Percentiles rank a stretch among this genome's conserved stretches.
These are phyloP conservation scores for Drosophila flavopinicola DNA, from an alignment of 2,888 invertebrate species.

Conservation along the genomic window DNA sequence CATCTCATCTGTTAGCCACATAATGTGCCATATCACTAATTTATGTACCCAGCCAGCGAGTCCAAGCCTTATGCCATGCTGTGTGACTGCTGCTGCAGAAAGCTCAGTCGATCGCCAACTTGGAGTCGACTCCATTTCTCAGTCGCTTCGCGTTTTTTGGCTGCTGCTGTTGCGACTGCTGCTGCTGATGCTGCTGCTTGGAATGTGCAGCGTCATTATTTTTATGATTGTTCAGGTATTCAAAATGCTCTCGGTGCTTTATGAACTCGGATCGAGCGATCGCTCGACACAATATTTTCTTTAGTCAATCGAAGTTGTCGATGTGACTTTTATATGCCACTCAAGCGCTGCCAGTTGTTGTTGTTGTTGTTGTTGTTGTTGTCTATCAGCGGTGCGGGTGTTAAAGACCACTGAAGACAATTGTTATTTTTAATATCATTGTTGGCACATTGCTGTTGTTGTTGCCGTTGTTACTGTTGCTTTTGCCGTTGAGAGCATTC, in stretches of 20 bases:
- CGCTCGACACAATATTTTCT: constrained; percentile 70
- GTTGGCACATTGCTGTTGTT: constrained; percentile 65
- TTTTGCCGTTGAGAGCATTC: constrained; percentile 59
- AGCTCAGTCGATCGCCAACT: constrained; percentile 42
- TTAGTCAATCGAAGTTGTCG: constrained; percentile 79
- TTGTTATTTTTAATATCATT: constrained; percentile 78
- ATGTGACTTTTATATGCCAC: constrained; percentile 77
- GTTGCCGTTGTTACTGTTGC: constrained; percentile 33
- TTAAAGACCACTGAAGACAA: constrained; percentile 81
- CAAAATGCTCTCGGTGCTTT: constrained; percentile 73
- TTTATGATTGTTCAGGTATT: constrained; percentile 82
- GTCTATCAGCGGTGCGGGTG: constrained; percentile 81
- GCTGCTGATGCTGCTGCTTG: constrained; percentile 55
- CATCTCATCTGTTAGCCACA: constrained; percentile 15
- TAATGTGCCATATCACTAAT: constrained; percentile 80
- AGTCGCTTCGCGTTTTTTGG: constrained; percentile 21
- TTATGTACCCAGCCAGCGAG: constrained; percentile 50
- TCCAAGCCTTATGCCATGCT: constrained; percentile 36
- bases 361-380: constrained; percentile 45
- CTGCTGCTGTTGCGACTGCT: constrained; percentile 20
- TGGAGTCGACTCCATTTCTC: constrained; percentile 12
- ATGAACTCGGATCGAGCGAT: constrained; percentile 48
- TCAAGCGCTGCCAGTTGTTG: constrained; percentile 61
- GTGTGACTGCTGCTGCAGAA: constrained; percentile 56
- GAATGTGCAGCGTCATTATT: constrained; percentile 84